Evolutionary conservation across 2,888 invertebrate genomes (phyloP), one percentile per base, ranked within the genome.

Genomic region (Drosophila pseudotalamancana): DNA sequence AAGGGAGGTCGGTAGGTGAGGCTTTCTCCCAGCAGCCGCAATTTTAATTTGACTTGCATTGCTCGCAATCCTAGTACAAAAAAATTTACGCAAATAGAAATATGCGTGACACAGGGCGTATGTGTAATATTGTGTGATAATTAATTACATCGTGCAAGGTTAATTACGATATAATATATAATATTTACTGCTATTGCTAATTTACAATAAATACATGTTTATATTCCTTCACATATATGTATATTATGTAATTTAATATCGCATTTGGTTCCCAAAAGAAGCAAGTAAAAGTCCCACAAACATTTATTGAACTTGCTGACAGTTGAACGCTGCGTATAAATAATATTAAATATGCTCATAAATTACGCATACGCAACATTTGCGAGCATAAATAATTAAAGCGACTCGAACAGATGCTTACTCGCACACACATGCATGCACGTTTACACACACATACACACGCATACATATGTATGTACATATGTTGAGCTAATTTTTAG

Each of bases 11-110:
- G 25, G 12, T 25, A 23, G 14, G 25, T 27, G n/a, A 54, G 4
- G 29, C 53, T 59, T 50, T 59, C 32, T 34, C 29, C 29, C 6
- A 21, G n/a, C 39, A 59, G 37, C 69, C 37, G 40, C 46, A 68
- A 80, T 74, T 80, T 60, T 50, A 77, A 65, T 74, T 68, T 56
- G 55, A 53, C 32, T 55, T 60, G 78, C 75, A 78, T 51, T 45
- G 39, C 40, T 49, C 54, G 21, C 35, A 45, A 35, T 31, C 31
- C 35, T 3, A 1, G 6, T 14, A 8, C 31, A 31, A 49, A 21
- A 43, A 39, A 25, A 35, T 16, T n/a, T 48, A 18, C 6, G 4
- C 3, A 27, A 43, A 12, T 48, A 12, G 11, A 14, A n/a, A 23
- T 9, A 27, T 18, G 37, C 16, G 55, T 40, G 19, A 6, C 6